A percentile compares a stretch with the other conserved stretches of the same genome.
Conservation (phyloP, 1,140 invertebrate genomes). For the Euwallacea similis region DNA sequence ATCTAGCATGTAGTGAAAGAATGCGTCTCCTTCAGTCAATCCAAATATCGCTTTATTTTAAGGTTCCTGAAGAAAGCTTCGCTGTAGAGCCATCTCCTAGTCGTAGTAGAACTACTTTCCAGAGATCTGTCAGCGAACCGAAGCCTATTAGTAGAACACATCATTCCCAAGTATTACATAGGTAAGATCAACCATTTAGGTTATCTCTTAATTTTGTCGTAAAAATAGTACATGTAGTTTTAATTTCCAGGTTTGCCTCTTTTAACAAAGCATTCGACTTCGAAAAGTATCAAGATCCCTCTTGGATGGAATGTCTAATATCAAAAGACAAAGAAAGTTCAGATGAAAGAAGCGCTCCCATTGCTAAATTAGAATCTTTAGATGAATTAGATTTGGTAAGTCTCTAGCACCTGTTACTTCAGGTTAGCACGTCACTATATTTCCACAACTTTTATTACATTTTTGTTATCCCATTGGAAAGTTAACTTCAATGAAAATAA, state of each 20-base stretch:
- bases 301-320: conserved; percentile 44
- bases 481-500: no score
- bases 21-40: no score
- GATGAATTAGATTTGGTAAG: conserved; percentile 64
- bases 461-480: no score
- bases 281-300: conserved; percentile 46
- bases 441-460: background rate
- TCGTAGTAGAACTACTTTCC: conserved; percentile 50
- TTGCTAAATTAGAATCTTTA: conserved; percentile 66
- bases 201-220: background rate
- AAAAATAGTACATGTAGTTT: background rate
- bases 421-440: background rate
- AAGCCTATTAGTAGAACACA: conserved; percentile 51
- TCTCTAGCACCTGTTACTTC: conserved; percentile 2
- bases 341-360: conserved; percentile 58
- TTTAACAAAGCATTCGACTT: conserved; percentile 54
- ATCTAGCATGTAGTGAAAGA: no score
- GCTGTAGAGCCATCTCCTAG: conserved; percentile 43
- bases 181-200: conserved; percentile 36
- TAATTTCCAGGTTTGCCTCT: conserved; percentile 49
- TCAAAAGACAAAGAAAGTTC: conserved; percentile 44
- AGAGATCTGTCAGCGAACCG: conserved; percentile 53
- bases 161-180: conserved; percentile 52
- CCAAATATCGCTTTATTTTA: conserved; percentile 17
- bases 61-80: conserved; percentile 52